Evolutionary conservation across 2,797 vertebrate species (phyloP), one percentile per base, ranked within the genome.

Genomic region (Hyperoplus immaculatus): DNA sequence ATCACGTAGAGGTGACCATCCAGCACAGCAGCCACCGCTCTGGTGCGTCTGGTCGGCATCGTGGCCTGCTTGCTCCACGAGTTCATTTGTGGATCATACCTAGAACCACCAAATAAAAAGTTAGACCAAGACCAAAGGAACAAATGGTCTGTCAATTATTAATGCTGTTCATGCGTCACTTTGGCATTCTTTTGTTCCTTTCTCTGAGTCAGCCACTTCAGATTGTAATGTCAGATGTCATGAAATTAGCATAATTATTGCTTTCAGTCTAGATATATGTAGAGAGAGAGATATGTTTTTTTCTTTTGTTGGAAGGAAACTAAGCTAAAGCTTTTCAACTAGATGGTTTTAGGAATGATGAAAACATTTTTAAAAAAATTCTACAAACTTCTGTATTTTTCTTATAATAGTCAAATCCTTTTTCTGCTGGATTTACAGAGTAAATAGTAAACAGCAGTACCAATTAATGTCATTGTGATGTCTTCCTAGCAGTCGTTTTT

Each of bases 51-150:
- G 56, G 71, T 80, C 61, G 81, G 74, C 95, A 94, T 92, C 0
- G 92, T 78, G 0, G 78, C 56, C 80, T 95, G 86, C 50, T 87
- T 94, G 72, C 58, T 92, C 93, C 95, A 95, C 0, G 69, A 61
- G 81, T 95, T 94, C 72, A 90, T 63, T 45, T 77, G 65, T 4
- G 92, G 94, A 80, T 96, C 93, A 4, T 92, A 95, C 69, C 94
- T 95, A 42, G 43, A 78, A 61, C 9, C 51, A 75, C 1, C 0
- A 67, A 15, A 55, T 15, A 58, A 47, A 21, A 75, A 9, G 18
- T 69, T 29, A 21, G 47, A 29, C 29, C 2, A 0, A 21, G 39
- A 46, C 5, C 15, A 58, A n/a, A 69, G 68, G 38, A 46, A 56
- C 45, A 72, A 75, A 59, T 5, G 6, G n/a, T 4, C 43, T 18